Evolutionary conservation across 2,888 invertebrate species (phyloP).

Genomic region (Pseudoips prasinana): DNA sequence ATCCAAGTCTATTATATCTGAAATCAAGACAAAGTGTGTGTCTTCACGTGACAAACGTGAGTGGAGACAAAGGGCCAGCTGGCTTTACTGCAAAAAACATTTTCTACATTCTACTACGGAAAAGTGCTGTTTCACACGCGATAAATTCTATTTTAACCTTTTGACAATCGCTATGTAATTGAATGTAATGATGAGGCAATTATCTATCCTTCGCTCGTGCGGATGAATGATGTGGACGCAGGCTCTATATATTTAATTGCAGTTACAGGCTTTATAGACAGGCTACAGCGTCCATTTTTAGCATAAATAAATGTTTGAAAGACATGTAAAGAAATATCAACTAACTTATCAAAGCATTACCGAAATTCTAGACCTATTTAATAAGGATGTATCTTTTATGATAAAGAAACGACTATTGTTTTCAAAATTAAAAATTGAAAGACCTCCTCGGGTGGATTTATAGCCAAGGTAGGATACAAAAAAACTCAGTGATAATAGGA

Average conservation of each 20-base stretch:
- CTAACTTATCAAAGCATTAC: too few species aligned
- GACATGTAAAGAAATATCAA: too few species aligned
- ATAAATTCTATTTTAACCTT: slow-evolving; percentile 75
- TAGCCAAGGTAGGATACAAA: too few species aligned
- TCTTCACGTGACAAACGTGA: slow-evolving; percentile 68
- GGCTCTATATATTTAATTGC: not conserved
- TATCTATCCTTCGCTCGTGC: slow-evolving; percentile 44
- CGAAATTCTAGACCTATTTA: too few species aligned
- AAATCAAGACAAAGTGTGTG: slow-evolving; percentile 55
- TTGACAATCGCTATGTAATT: slow-evolving; percentile 71
- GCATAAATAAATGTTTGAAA: too few species aligned
- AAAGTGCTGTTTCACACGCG: slow-evolving; percentile 74
- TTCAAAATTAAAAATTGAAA: too few species aligned
- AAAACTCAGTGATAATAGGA: too few species aligned
- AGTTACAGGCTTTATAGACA: too few species aligned
- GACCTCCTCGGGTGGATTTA: too few species aligned
- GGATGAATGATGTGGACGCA: slow-evolving; percentile 31
- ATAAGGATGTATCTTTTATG: too few species aligned
- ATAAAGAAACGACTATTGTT: too few species aligned
- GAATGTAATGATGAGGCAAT: slow-evolving; percentile 61
- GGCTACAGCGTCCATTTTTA: too few species aligned
- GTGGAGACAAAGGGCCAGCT: slow-evolving; percentile 58
- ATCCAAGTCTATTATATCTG: slow-evolving; percentile 53
- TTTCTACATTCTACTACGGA: slow-evolving; percentile 66
- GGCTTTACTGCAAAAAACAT: slow-evolving; percentile 50